phyloP scores from a whole-genome alignment of 2,797 vertebrate species.

The Emydoidea blandingii region DNA sequence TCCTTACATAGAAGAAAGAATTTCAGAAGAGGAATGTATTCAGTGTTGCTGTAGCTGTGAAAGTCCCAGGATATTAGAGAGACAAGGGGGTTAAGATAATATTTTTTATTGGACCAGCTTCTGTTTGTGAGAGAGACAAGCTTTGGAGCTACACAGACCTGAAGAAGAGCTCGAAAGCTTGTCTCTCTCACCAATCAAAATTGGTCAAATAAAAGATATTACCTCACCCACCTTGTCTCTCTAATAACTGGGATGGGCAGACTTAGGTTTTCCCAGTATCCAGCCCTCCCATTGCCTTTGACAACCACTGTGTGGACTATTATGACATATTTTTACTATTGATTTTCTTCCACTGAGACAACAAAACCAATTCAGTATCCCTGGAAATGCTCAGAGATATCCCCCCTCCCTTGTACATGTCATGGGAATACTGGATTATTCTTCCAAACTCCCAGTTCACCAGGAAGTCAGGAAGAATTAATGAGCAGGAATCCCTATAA shows the following conservation, averaged over 20 bases:
- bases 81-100: not conserved
- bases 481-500: not conserved
- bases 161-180: not conserved
- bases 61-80: not conserved
- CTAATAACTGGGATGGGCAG: not conserved
- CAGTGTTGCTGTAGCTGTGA: not conserved
- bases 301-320: not conserved
- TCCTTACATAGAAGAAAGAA: not conserved
- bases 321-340: not conserved
- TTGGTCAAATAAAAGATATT: not conserved
- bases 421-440: slow-evolving; percentile 7
- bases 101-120: not conserved
- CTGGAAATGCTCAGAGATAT: not conserved
- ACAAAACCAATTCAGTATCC: not conserved
- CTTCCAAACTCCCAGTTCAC: not conserved
- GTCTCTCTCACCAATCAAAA: not conserved
- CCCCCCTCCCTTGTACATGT: not conserved
- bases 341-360: not conserved
- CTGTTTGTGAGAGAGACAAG: not conserved
- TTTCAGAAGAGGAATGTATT: not conserved
- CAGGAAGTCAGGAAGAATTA: slow-evolving; percentile 17
- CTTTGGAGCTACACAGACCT: not conserved
- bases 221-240: not conserved
- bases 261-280: not conserved
- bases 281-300: not conserved